A percentile compares a stretch with the other conserved stretches of the same genome.
These are phyloP conservation scores for Eulemur albifrons DNA, from an alignment of 2,797 vertebrate genomes.

Conservation along the genomic window DNA sequence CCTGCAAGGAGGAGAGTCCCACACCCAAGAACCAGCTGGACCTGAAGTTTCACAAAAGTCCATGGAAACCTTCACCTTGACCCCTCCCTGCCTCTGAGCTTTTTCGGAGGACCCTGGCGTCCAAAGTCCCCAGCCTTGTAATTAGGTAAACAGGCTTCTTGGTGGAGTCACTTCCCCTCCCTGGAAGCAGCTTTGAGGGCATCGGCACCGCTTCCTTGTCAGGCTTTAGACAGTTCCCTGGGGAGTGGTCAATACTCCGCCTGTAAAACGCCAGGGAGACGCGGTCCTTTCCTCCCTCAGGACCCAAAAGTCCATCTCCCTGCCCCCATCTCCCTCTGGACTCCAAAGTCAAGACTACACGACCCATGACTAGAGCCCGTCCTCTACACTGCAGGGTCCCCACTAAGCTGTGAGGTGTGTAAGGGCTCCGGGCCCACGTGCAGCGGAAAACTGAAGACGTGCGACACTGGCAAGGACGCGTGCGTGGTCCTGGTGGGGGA, in stretches of 20 bases:
- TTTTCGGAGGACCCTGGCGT: constrained; percentile 24
- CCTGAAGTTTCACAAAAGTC: constrained; percentile 43
- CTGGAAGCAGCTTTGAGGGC: constrained; percentile 27
- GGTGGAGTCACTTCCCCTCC: constrained; percentile 53
- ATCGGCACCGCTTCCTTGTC: not conserved
- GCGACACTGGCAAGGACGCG: constrained; percentile 52
- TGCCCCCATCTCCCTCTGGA: not conserved
- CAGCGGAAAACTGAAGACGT: constrained; percentile 59
- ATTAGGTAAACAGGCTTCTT: constrained; percentile 44
- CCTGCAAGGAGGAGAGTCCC: not conserved
- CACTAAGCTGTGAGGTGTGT: constrained; percentile 74
- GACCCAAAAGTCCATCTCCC: not conserved
- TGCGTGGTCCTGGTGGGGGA: constrained; percentile 65
- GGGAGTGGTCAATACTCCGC: not conserved
- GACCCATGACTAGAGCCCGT: not conserved
- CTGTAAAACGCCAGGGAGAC: not conserved
- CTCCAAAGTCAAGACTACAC: not conserved
- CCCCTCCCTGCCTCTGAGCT: constrained; percentile 25
- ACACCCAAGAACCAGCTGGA: constrained; percentile 2
- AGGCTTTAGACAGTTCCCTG: not conserved
- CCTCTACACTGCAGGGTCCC: constrained; percentile 45
- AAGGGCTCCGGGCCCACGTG: constrained; percentile 46
- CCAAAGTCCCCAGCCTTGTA: constrained; percentile 56
- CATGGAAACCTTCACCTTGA: not conserved
- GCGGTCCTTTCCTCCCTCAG: not conserved